These are phyloP conservation scores for Spodoptera littoralis DNA, from an alignment of 2,888 invertebrate genomes.

Conservation along the genomic window DNA sequence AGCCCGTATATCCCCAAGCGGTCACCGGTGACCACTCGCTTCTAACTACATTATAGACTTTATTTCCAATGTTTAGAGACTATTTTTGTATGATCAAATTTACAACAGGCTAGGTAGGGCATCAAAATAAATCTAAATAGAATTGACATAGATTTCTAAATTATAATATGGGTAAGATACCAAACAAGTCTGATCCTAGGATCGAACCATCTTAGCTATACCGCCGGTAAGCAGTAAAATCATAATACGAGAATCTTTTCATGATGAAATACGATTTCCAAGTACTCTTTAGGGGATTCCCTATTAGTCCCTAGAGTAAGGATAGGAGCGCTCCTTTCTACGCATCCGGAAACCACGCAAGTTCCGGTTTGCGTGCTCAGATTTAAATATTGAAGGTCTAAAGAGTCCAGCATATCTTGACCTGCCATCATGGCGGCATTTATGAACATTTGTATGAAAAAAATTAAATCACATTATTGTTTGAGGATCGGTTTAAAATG, in stretches of 20 bases:
- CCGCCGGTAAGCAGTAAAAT: too few relatives aligned
- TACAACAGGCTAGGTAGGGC: too few relatives aligned
- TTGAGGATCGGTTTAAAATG: not conserved
- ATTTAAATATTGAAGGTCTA: conserved; percentile 22
- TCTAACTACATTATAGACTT: too few relatives aligned
- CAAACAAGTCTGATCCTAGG: too few relatives aligned
- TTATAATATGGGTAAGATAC: too few relatives aligned
- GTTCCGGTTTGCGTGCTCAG: conserved; percentile 5
- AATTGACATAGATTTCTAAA: too few relatives aligned
- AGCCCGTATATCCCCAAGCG: too few relatives aligned
- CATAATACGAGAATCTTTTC: not conserved
- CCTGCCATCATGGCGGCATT: not conserved
- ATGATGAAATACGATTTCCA: conserved; percentile 1
- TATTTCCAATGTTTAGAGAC: too few relatives aligned
- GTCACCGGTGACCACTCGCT: too few relatives aligned
- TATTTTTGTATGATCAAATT: too few relatives aligned
- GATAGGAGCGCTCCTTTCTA: conserved; percentile 6
- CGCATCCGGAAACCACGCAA: conserved; percentile 2
- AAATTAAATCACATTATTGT: not conserved
- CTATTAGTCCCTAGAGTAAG: conserved; percentile 2
- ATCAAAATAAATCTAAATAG: too few relatives aligned
- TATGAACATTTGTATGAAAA: not conserved
- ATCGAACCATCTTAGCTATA: too few relatives aligned
- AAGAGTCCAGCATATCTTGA: not conserved
- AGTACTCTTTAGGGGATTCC: not conserved